phyloP scores from a whole-genome alignment of 2,888 invertebrate species.

The Eristalis arbustorum region DNA sequence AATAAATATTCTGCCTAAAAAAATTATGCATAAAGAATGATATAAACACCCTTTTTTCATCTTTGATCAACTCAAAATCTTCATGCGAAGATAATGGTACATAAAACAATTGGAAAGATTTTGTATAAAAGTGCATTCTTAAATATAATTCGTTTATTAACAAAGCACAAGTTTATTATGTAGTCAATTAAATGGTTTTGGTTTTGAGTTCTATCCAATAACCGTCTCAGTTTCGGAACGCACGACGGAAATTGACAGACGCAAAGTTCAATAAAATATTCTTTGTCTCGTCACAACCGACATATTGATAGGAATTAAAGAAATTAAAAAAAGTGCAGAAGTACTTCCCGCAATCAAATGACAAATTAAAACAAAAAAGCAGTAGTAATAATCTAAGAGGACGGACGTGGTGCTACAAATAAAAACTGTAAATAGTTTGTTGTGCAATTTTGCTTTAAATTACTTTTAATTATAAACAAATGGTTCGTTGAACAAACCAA shows the following conservation, averaged over 20 bases:
- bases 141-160: slow-evolving; percentile 48
- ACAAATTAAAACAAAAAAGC: slow-evolving; percentile 8
- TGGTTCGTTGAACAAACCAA: slow-evolving; percentile 53
- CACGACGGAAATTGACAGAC: slow-evolving; percentile 5
- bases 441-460: slow-evolving; percentile 36
- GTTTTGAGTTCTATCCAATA: slow-evolving; percentile 8
- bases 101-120: slow-evolving; percentile 18
- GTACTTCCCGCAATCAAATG: neutral
- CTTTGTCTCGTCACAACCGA: slow-evolving; percentile 65
- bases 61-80: slow-evolving; percentile 28
- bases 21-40: slow-evolving; percentile 9
- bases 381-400: slow-evolving; percentile 42
- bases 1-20: slow-evolving; percentile 47
- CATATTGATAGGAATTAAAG: slow-evolving; percentile 46
- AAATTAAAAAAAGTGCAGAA: slow-evolving; percentile 26
- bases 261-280: slow-evolving; percentile 37
- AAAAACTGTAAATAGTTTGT: slow-evolving; percentile 23
- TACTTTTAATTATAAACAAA: slow-evolving; percentile 24
- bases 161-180: slow-evolving; percentile 44
- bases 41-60: slow-evolving; percentile 19
- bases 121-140: slow-evolving; percentile 39
- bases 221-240: slow-evolving; percentile 4
- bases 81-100: slow-evolving; percentile 16
- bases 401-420: slow-evolving; percentile 58
- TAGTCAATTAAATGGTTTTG: slow-evolving; percentile 4